These are phyloP conservation scores for Lordiphosa stackelbergi DNA, from an alignment of 1,140 invertebrate species.

Conservation along the genomic window DNA sequence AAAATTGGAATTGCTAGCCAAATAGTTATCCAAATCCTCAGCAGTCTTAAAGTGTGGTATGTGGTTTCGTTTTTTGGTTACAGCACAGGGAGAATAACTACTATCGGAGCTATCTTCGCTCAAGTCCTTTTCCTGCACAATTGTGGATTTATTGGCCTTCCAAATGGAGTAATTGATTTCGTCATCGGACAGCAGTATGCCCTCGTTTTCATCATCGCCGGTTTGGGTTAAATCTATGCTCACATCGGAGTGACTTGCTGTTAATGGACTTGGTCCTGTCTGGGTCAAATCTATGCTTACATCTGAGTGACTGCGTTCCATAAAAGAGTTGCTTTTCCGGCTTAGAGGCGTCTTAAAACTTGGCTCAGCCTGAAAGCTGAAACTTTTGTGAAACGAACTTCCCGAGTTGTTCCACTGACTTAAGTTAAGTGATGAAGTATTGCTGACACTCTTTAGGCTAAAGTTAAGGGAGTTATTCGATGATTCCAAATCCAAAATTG, in stretches of 20 bases:
- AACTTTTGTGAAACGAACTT: constrained; percentile 19
- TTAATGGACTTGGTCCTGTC: too few relatives aligned
- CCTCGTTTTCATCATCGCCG: constrained; percentile 32
- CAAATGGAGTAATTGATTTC: constrained; percentile 76
- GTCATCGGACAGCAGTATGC: constrained; percentile 65
- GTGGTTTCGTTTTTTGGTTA: constrained; percentile 12
- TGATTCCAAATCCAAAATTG: too few relatives aligned
- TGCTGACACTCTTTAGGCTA: constrained; percentile 10
- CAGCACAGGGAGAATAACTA: constrained; percentile 6
- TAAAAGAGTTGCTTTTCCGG: constrained; percentile 15
- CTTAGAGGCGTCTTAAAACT: constrained; percentile 45
- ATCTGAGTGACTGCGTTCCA: constrained; percentile 22
- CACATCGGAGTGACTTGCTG: background rate
- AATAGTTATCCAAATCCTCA: constrained; percentile 42
- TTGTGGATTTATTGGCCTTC: constrained; percentile 54
- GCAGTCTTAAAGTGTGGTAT: constrained; percentile 39
- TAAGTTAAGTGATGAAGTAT: constrained; percentile 14
- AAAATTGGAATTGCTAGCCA: constrained; percentile 8
- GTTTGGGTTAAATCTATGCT: constrained; percentile 47
- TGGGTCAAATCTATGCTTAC: constrained; percentile 53
- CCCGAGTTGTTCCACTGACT: constrained; percentile 24
- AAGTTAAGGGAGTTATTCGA: background rate
- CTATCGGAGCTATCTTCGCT: constrained; percentile 8
- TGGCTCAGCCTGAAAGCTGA: constrained; percentile 32
- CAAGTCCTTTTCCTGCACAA: background rate